A percentile compares a stretch with the other conserved stretches of the same genome.
phyloP scores from a whole-genome alignment of 2,113 vertebrate genomes.

The Oreochromis tanganicae region DNA sequence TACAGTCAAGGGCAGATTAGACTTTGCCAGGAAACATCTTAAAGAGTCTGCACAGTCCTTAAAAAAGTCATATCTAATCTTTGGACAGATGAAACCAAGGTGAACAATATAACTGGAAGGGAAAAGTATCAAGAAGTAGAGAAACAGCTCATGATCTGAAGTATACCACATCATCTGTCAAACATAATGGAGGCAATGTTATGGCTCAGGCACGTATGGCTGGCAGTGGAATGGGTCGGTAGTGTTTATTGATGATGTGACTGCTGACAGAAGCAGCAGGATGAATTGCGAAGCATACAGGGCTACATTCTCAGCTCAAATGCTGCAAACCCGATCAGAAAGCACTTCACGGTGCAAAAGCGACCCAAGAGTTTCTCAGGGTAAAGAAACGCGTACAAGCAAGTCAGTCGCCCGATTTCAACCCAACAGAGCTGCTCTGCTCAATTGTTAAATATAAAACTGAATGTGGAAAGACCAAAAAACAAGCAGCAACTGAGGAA shows the following conservation, averaged over 20 bases:
- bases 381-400: background rate
- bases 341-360: background rate
- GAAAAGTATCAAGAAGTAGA: background rate
- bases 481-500: background rate
- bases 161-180: background rate
- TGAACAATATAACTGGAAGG: background rate
- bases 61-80: background rate
- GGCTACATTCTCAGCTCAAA: background rate
- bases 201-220: background rate
- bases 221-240: background rate
- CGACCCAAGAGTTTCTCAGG: background rate
- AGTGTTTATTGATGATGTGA: background rate
- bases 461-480: background rate
- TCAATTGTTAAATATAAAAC: background rate
- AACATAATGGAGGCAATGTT: background rate
- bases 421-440: background rate
- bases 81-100: background rate
- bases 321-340: background rate
- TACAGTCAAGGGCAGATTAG: background rate
- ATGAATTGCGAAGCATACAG: background rate
- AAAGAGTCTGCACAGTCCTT: background rate
- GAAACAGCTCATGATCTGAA: background rate
- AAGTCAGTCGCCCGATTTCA: background rate
- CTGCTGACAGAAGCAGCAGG: background rate
- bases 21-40: background rate